phyloP scores from a whole-genome alignment of 2,797 vertebrate genomes.

The Crossoptilon crossoptilon region DNA sequence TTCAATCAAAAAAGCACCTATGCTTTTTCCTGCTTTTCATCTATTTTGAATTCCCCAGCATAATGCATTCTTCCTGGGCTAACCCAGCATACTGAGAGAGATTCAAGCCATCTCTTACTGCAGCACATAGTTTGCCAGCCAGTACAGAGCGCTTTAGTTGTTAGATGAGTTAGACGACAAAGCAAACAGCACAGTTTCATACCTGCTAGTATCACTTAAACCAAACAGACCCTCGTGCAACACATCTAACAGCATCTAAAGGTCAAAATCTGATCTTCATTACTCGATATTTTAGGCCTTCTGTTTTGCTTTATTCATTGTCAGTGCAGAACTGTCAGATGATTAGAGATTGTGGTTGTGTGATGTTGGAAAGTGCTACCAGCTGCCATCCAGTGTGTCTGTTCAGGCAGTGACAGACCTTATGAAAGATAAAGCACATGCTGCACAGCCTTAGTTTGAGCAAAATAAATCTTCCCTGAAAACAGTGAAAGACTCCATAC shows the following conservation, averaged over 20 bases:
- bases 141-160: background rate
- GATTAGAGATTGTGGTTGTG: slow-evolving; percentile 12
- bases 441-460: background rate
- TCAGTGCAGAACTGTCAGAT: background rate
- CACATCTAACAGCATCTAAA: slow-evolving; percentile 31
- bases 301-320: slow-evolving; percentile 38
- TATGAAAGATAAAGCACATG: background rate
- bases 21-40: background rate
- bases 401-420: background rate
- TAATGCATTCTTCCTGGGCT: background rate
- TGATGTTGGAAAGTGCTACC: background rate
- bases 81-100: background rate
- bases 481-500: background rate
- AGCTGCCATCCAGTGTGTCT: background rate
- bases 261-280: slow-evolving; percentile 28
- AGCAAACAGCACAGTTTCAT: background rate
- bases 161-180: background rate
- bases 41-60: background rate
- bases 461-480: background rate
- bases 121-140: background rate
- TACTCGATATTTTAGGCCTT: slow-evolving; percentile 2
- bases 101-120: background rate
- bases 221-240: background rate
- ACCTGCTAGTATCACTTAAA: background rate
- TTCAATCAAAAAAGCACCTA: no score